These are phyloP conservation scores for Pseudorhombus dupliciocellatus DNA, from an alignment of 2,113 vertebrate genomes.

Conservation along the genomic window DNA sequence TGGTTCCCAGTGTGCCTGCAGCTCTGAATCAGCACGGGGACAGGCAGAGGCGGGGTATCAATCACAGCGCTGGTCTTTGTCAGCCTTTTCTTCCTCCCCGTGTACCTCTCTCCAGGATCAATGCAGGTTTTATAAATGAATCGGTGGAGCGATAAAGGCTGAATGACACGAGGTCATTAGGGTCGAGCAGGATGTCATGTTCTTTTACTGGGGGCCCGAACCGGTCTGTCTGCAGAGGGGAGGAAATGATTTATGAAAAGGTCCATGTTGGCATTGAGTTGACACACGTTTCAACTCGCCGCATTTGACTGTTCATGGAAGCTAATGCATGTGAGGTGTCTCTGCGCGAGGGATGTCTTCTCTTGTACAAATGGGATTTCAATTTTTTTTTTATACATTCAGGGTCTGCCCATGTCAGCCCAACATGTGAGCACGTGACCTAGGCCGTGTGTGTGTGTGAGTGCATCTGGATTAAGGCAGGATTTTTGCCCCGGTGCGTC, in stretches of 20 bases:
- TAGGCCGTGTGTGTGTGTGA: conserved; percentile 21
- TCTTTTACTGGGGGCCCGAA: conserved; percentile 23
- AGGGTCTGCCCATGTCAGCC: conserved; percentile 19
- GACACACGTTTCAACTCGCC: not conserved
- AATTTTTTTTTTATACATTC: conserved; percentile 15
- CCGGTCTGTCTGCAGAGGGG: conserved; percentile 24
- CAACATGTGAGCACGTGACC: conserved; percentile 20
- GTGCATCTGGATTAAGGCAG: conserved; percentile 41
- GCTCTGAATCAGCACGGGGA: conserved; percentile 65
- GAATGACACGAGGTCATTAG: conserved; percentile 38
- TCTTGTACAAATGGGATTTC: conserved; percentile 24
- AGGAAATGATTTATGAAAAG: conserved; percentile 17
- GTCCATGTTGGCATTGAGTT: not conserved
- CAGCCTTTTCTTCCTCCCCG: conserved; percentile 45
- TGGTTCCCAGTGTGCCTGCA: conserved; percentile 42
- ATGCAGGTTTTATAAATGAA: conserved; percentile 58
- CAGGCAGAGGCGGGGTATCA: conserved; percentile 58
- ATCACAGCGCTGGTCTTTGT: conserved; percentile 53
- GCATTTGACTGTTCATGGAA: conserved; percentile 23
- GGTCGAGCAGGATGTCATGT: conserved; percentile 3
- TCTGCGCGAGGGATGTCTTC: conserved; percentile 29
- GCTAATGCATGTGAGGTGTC: conserved; percentile 20
- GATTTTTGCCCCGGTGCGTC: conserved; percentile 45
- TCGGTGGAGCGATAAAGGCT: conserved; percentile 39
- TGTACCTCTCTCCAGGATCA: conserved; percentile 49